A percentile compares a stretch with the other conserved stretches of the same genome.
phyloP scores from a whole-genome alignment of 2,113 vertebrate species.

The Elachura formosa region DNA sequence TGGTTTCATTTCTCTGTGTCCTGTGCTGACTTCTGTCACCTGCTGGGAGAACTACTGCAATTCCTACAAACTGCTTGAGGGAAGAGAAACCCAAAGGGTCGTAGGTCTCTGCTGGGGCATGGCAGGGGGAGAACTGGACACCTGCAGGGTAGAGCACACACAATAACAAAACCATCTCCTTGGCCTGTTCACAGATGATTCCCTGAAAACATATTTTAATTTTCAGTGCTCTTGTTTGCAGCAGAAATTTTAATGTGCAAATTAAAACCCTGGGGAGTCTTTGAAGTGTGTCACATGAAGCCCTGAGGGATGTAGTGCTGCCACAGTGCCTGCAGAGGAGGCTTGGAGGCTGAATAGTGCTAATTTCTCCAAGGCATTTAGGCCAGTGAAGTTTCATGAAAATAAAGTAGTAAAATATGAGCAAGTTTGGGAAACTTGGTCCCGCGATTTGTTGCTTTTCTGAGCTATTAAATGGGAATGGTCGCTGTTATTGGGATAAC shows the following conservation, averaged over 20 bases:
- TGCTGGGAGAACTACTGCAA: neutral
- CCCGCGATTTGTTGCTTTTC: neutral
- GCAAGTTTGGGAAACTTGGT: neutral
- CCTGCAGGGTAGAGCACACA: neutral
- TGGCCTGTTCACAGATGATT: neutral
- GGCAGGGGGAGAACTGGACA: neutral
- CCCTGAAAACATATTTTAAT: constrained; percentile 26
- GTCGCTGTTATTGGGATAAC: neutral
- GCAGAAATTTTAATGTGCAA: constrained; percentile 7
- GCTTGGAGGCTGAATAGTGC: neutral
- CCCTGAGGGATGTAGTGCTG: neutral
- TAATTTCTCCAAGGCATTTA: neutral
- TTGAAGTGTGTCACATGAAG: neutral
- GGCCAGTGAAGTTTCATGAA: neutral
- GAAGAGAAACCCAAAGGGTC: neutral
- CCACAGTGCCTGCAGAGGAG: neutral
- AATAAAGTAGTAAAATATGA: neutral
- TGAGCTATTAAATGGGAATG: neutral
- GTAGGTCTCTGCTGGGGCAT: neutral
- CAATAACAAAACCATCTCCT: neutral
- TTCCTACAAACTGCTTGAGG: neutral
- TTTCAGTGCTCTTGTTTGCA: neutral
- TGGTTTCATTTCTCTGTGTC: neutral
- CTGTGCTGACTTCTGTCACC: neutral
- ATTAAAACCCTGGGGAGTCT: neutral